Conservation (phyloP, 1,140 invertebrate genomes). For the Latrodectus geometricus region DNA sequence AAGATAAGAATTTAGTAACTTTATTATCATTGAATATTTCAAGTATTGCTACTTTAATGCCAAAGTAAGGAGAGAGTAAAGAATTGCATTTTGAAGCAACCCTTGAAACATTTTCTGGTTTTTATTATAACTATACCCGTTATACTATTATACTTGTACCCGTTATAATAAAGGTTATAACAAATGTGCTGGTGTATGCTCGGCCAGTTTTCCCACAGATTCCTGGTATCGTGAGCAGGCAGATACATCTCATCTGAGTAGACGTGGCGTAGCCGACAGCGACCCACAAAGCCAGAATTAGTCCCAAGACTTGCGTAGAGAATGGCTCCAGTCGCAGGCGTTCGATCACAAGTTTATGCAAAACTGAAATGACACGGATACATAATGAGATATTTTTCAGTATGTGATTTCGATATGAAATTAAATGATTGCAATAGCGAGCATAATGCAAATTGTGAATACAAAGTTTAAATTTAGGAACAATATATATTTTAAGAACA, state of each 20-base stretch:
- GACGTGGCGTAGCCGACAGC: conserved; percentile 24
- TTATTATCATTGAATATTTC: too few relatives aligned
- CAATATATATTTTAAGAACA: not conserved
- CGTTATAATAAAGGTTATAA: conserved; percentile 30
- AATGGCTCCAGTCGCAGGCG: conserved; percentile 10
- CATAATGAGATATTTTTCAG: not conserved
- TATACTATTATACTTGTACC: conserved; percentile 13
- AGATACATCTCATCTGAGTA: conserved; percentile 31
- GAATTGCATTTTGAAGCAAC: too few relatives aligned
- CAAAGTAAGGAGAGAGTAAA: too few relatives aligned
- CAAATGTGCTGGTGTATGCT: conserved; percentile 33
- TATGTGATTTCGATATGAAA: not conserved
- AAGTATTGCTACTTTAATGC: too few relatives aligned
- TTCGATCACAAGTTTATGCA: conserved; percentile 14
- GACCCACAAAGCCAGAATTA: not conserved
- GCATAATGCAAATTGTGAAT: not conserved
- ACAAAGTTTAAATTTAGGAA: not conserved
- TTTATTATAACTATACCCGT: too few relatives aligned
- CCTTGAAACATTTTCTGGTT: too few relatives aligned
- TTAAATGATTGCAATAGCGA: not conserved
- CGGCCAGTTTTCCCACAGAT: conserved; percentile 33
- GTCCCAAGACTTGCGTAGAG: not conserved
- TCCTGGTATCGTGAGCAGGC: conserved; percentile 20
- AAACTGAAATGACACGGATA: not conserved
- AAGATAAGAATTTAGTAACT: too few relatives aligned